A percentile compares a stretch with the other conserved stretches of the same genome.
phyloP scores from a whole-genome alignment of 2,113 vertebrate species.

The Seriola quinqueradiata region DNA sequence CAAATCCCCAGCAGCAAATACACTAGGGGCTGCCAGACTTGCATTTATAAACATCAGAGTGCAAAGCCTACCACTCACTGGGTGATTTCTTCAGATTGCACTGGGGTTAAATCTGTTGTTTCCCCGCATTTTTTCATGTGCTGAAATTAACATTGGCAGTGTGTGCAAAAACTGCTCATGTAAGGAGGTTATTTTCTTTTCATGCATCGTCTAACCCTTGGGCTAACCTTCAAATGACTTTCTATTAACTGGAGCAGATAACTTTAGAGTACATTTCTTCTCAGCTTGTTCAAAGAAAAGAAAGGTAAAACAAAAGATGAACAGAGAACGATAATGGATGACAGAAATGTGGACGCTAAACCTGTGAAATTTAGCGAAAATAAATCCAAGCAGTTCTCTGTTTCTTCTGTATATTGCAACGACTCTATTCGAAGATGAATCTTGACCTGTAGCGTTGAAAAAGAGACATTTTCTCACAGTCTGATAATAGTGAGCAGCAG shows the following conservation, averaged over 20 bases:
- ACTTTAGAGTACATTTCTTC: conserved; percentile 36
- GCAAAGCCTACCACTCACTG: conserved; percentile 11
- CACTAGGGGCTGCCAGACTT: conserved; percentile 42
- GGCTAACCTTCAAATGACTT: conserved; percentile 67
- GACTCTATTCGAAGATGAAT: neutral
- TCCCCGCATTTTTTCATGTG: neutral
- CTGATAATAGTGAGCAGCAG: neutral
- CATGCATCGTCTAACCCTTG: conserved; percentile 10
- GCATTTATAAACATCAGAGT: conserved; percentile 44
- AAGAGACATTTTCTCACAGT: neutral
- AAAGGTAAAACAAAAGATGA: neutral
- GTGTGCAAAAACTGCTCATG: conserved; percentile 1
- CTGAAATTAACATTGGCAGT: conserved; percentile 3
- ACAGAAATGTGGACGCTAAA: neutral
- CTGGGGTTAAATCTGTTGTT: conserved; percentile 24
- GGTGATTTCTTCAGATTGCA: conserved; percentile 45
- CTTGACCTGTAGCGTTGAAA: conserved; percentile 2
- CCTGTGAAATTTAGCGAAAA: neutral
- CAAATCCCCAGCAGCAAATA: conserved; percentile 61
- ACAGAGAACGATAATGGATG: neutral
- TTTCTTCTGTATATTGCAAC: neutral
- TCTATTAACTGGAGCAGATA: conserved; percentile 30
- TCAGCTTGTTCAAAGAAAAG: conserved; percentile 2
- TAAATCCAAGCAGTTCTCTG: neutral
- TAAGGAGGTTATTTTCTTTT: conserved; percentile 30